These are phyloP conservation scores for Drosophila ficusphila DNA, from an alignment of 1,140 invertebrate species.

Conservation along the genomic window DNA sequence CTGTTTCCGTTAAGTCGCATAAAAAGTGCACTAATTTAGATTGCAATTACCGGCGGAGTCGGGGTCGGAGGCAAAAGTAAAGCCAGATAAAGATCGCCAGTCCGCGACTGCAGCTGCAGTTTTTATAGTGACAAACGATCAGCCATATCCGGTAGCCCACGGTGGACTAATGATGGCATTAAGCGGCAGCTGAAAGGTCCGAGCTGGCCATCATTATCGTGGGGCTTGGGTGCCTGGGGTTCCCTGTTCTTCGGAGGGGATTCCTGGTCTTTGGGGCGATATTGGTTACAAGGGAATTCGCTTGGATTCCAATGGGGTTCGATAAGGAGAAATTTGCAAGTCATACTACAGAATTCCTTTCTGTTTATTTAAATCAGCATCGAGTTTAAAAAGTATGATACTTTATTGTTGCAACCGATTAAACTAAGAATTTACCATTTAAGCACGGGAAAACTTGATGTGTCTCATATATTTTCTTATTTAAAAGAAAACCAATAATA, in stretches of 20 bases:
- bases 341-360: background rate
- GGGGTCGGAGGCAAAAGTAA: background rate
- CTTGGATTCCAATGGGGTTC: background rate
- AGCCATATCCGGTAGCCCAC: constrained; percentile 76
- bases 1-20: constrained; percentile 38
- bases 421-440: no score
- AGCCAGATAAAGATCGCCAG: constrained; percentile 4
- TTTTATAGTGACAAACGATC: constrained; percentile 77
- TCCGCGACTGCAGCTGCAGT: constrained; percentile 34
- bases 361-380: background rate
- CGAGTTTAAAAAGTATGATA: background rate
- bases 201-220: constrained; percentile 20
- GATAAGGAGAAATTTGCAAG: constrained; percentile 9
- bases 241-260: background rate
- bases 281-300: background rate
- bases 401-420: background rate
- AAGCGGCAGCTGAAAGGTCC: constrained; percentile 58
- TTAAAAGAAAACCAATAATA: no score
- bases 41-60: constrained; percentile 73
- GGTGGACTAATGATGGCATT: constrained; percentile 77
- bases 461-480: no score
- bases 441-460: no score
- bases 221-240: background rate
- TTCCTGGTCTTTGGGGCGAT: background rate
- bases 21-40: constrained; percentile 79